Evolutionary conservation across 2,888 invertebrate species (phyloP).

Genomic region (Elysia crispata): DNA sequence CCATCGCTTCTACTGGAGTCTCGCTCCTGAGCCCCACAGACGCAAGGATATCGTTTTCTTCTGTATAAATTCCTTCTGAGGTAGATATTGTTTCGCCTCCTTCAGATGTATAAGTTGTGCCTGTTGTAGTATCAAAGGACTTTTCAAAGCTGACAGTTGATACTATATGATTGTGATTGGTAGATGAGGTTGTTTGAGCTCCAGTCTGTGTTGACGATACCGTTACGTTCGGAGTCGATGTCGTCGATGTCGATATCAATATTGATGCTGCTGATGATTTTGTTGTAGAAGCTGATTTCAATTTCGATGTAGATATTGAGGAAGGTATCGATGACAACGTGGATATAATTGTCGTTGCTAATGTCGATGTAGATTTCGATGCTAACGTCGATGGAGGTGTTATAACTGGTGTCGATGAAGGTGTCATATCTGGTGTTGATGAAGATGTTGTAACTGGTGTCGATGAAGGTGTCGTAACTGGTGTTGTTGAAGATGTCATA

Average conservation of each 20-base stretch:
- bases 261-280: constrained; percentile 58
- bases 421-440: background rate
- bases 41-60: too few species aligned
- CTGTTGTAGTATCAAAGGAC: background rate
- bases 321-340: constrained; percentile 60
- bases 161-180: background rate
- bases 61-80: too few species aligned
- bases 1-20: too few species aligned
- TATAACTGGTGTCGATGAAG: background rate
- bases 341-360: constrained; percentile 60
- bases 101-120: too few species aligned
- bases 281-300: constrained; percentile 68
- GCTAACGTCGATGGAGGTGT: constrained; percentile 61
- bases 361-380: constrained; percentile 61
- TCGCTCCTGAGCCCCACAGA: too few species aligned
- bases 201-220: constrained; percentile 4
- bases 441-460: background rate
- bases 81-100: too few species aligned
- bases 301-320: constrained; percentile 58
- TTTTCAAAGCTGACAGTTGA: background rate
- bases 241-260: constrained; percentile 31
- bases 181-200: background rate
- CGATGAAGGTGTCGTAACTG: background rate
- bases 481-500: background rate
- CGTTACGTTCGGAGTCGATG: constrained; percentile 21